Conservation (phyloP, 2,113 vertebrate genomes). For the Psittacula cyanocephala region DNA sequence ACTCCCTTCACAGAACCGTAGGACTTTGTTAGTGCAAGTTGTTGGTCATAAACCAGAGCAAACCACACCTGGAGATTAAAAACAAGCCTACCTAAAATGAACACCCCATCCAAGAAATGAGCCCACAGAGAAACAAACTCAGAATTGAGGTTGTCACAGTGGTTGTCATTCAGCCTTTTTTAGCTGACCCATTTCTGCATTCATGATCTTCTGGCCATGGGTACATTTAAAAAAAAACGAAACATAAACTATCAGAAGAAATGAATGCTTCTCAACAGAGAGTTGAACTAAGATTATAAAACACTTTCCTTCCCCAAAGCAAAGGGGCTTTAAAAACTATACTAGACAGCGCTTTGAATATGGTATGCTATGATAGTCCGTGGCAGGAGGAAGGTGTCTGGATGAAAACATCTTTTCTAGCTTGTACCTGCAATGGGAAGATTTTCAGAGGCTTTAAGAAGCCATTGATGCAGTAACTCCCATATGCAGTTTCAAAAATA, state of each 20-base stretch:
- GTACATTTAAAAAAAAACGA: not conserved
- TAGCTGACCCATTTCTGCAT: not conserved
- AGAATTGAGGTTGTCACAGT: not conserved
- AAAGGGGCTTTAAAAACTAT: not conserved
- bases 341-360: not conserved
- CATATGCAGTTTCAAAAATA: not conserved
- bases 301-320: not conserved
- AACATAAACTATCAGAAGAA: not conserved
- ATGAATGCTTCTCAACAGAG: not conserved
- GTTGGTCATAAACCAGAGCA: conserved; percentile 32
- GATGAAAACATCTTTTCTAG: not conserved
- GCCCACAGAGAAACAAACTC: not conserved
- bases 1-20: not conserved
- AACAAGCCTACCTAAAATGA: not conserved
- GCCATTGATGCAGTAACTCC: not conserved
- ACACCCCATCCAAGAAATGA: not conserved
- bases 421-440: not conserved
- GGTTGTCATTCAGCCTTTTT: conserved; percentile 19
- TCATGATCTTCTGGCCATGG: not conserved
- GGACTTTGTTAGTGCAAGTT: not conserved
- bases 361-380: not conserved
- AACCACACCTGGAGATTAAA: not conserved
- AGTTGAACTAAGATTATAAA: not conserved
- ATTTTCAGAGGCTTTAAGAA: not conserved
- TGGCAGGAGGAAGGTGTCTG: not conserved